A percentile compares a stretch with the other conserved stretches of the same genome.
Conservation (phyloP, 2,113 vertebrate genomes). For the Oplegnathus fasciatus region DNA sequence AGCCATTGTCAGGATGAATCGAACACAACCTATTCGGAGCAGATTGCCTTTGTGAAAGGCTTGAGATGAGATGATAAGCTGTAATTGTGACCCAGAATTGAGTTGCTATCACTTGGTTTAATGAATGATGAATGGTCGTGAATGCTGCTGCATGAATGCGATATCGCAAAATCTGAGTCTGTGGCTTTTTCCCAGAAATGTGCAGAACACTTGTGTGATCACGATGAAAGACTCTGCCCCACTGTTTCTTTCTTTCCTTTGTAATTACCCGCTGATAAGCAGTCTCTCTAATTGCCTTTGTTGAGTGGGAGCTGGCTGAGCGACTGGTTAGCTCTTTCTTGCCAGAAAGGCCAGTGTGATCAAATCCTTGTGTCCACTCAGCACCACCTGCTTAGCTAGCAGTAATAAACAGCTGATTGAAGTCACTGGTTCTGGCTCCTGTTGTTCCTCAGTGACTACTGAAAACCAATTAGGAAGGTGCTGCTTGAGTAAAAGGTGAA, state of each 20-base stretch:
- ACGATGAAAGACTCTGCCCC: conserved; percentile 12
- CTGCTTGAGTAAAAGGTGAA: not conserved
- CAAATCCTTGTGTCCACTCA: conserved; percentile 16
- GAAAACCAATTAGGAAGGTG: not conserved
- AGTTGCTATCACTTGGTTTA: conserved; percentile 19
- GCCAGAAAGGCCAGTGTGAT: conserved; percentile 38
- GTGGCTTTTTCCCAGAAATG: conserved; percentile 21
- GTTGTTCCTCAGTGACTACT: not conserved
- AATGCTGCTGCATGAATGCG: conserved; percentile 16
- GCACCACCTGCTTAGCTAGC: conserved; percentile 26
- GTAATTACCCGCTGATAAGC: conserved; percentile 50
- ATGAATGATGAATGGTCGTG: conserved; percentile 22
- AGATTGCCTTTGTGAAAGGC: conserved; percentile 20
- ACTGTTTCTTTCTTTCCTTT: conserved; percentile 28
- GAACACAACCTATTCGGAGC: not conserved
- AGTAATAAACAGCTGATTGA: not conserved
- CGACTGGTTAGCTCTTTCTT: conserved; percentile 25
- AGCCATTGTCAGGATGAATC: not conserved
- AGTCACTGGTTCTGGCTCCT: not conserved
- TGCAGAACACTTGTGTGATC: conserved; percentile 33
- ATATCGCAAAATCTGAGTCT: conserved; percentile 30
- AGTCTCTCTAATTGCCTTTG: conserved; percentile 45
- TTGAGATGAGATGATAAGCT: conserved; percentile 47
- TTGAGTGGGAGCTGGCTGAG: conserved; percentile 44
- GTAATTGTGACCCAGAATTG: conserved; percentile 27